These are phyloP conservation scores for Zhuqinia jingwanae DNA, from an alignment of 2,888 invertebrate genomes.

Conservation along the genomic window DNA sequence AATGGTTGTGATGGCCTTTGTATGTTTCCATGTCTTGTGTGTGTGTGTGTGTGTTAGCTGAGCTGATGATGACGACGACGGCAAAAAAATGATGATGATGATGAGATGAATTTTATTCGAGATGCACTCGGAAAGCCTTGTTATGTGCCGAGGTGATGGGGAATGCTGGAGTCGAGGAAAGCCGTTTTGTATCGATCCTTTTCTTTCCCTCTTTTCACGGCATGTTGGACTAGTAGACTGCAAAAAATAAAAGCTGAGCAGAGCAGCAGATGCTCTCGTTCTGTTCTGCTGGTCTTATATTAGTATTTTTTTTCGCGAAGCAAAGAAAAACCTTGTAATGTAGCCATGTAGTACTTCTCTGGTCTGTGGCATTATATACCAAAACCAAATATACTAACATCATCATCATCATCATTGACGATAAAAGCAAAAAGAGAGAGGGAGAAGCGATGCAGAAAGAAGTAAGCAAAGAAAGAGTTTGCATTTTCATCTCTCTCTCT, in stretches of 20 bases:
- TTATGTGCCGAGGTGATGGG: constrained; percentile 59
- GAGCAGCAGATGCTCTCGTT: constrained; percentile 38
- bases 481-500: constrained; percentile 15
- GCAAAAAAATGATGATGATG: no score
- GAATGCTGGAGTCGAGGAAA: constrained; percentile 66
- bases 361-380: constrained; percentile 7
- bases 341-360: not conserved
- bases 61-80: not conserved
- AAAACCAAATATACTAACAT: constrained; percentile 4
- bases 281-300: constrained; percentile 1
- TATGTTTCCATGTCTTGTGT: not conserved
- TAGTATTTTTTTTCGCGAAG: constrained; percentile 3
- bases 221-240: not conserved
- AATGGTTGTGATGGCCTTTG: not conserved
- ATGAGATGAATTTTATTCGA: constrained; percentile 65
- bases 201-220: constrained; percentile 41
- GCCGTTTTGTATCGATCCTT: constrained; percentile 67
- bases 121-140: constrained; percentile 62
- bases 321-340: not conserved
- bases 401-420: no score
- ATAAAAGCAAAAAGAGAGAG: not conserved
- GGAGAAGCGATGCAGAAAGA: constrained; percentile 10
- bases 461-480: constrained; percentile 38
- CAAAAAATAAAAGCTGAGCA: not conserved
- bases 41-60: constrained; percentile 15